Evolutionary conservation across 2,888 invertebrate species (phyloP).

Genomic region (Sisyra nigra): DNA sequence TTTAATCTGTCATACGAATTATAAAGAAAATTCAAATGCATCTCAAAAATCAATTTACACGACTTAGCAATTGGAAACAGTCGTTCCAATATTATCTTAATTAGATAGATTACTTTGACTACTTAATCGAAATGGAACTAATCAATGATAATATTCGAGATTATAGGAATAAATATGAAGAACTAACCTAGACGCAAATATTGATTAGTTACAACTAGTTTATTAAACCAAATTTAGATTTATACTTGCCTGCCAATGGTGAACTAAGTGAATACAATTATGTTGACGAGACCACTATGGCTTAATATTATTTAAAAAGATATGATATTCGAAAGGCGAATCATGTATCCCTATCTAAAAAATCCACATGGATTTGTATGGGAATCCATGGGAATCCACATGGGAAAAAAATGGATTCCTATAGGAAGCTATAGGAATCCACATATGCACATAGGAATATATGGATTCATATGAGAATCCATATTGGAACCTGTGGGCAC

Average conservation of each 20-base stretch:
- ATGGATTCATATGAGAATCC: too few species aligned
- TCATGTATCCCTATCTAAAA: too few species aligned
- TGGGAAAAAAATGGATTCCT: too few species aligned
- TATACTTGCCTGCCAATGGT: constrained; percentile 54
- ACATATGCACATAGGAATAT: too few species aligned
- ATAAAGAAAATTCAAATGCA: constrained; percentile 40
- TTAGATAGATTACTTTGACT: constrained; percentile 62
- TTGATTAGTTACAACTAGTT: constrained; percentile 50
- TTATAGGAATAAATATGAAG: constrained; percentile 42
- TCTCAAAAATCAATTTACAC: constrained; percentile 47
- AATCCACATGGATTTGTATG: too few species aligned
- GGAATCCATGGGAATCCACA: too few species aligned
- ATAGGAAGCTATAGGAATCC: too few species aligned
- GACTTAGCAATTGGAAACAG: constrained; percentile 69
- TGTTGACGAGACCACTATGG: constrained; percentile 60
- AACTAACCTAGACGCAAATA: constrained; percentile 37
- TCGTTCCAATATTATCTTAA: constrained; percentile 59
- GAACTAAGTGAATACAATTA: constrained; percentile 37
- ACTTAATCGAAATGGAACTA: constrained; percentile 62
- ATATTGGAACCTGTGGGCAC: too few species aligned
- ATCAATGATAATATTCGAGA: constrained; percentile 44
- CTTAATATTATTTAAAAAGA: constrained; percentile 46
- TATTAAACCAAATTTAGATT: constrained; percentile 54
- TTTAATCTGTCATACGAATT: constrained; percentile 56
- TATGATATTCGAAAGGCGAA: constrained; percentile 50